These are phyloP conservation scores for Saccostrea echinata DNA, from an alignment of 1,140 invertebrate species.

Conservation along the genomic window DNA sequence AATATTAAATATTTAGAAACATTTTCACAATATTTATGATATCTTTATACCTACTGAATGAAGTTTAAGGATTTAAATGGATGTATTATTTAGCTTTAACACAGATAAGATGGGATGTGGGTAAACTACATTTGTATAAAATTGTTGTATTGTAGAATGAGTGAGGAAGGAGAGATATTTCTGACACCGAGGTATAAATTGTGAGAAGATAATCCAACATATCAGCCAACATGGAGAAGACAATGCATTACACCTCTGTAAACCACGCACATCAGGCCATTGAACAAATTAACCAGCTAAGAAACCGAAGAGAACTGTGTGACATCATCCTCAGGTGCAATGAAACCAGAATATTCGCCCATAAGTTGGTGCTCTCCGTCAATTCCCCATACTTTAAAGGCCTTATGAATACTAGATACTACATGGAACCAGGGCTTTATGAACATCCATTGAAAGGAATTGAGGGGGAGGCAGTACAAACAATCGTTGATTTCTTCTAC, in stretches of 20 bases:
- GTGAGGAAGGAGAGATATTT: background rate
- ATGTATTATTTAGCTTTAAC: background rate
- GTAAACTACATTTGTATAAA: background rate
- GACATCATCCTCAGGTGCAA: constrained; percentile 90
- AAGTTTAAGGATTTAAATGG: background rate
- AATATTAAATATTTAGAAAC: background rate
- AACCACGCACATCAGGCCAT: constrained; percentile 68
- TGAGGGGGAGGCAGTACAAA: constrained; percentile 57
- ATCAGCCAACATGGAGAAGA: constrained; percentile 61
- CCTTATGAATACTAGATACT: constrained; percentile 53
- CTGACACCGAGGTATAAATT: background rate
- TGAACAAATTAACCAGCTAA: constrained; percentile 79
- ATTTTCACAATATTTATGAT: background rate
- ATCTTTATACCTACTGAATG: background rate
- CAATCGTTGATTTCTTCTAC: constrained; percentile 71
- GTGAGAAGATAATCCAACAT: background rate
- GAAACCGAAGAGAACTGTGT: constrained; percentile 88
- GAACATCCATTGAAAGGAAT: constrained; percentile 62
- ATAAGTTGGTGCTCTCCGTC: constrained; percentile 90
- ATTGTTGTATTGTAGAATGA: constrained; percentile 21
- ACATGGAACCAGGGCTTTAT: constrained; percentile 39
- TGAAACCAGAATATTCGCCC: constrained; percentile 89
- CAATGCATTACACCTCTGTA: constrained; percentile 69
- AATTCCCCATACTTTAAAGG: constrained; percentile 87
- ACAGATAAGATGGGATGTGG: background rate